Conservation (phyloP, 1,140 invertebrate genomes). For the Andrena cerasifolii region DNA sequence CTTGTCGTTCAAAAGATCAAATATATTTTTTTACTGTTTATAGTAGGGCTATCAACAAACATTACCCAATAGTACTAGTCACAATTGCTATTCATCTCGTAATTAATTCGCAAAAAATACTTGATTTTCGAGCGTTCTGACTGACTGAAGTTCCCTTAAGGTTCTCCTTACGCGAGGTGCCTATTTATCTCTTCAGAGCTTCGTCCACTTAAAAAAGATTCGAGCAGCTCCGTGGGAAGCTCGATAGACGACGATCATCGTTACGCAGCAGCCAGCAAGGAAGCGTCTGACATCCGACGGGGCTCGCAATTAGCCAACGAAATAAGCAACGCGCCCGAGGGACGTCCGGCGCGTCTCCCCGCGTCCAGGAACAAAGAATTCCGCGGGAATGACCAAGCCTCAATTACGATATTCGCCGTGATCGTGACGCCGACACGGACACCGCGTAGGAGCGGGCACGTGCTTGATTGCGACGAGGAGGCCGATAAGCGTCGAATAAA, state of each 20-base stretch:
- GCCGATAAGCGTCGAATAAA: not conserved
- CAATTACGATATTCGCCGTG: not conserved
- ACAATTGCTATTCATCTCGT: no score
- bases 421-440: no score
- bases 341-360: not conserved
- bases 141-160: no score
- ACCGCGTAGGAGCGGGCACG: not conserved
- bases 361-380: not conserved
- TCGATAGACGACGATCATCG: not conserved
- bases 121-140: no score
- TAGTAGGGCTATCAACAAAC: no score
- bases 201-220: no score
- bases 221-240: not conserved
- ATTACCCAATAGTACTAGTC: no score
- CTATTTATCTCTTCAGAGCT: no score
- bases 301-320: conserved; percentile 20
- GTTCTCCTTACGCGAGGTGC: no score
- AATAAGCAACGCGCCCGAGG: not conserved
- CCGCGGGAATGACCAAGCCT: not conserved
- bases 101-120: no score
- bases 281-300: not conserved
- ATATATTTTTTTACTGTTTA: no score
- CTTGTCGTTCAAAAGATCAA: no score
- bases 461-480: not conserved
- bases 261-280: conserved; percentile 23